Base-by-base conservation (phyloP, 2,113 vertebrate genomes). In the Malurus elegans region DNA sequence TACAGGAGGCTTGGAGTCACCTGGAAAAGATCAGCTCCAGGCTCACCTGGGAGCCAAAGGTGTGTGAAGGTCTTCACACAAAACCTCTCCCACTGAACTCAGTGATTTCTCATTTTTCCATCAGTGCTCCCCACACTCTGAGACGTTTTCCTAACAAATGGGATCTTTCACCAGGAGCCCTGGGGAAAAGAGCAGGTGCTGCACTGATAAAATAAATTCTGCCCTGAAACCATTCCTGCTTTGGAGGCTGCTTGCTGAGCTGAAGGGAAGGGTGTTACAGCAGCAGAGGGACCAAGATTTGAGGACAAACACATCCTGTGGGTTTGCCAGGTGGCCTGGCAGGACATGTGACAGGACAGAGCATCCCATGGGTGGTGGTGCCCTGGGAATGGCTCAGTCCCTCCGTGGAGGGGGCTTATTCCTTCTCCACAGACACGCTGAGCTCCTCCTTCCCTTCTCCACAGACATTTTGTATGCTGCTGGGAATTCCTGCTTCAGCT, bases 351-450 rank as follows among this genome's bases (percentile, higher is more conserved):
- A 21, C 24, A 50, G n/a, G 36, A 16, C 57, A 71, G n/a, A 87
- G 70, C 56, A 58, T 13, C 73, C 67, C 51, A 23, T 16, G 38
- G 18, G 18, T 24, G 40, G 19, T 42, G 81, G 31, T n/a, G 36
- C 18, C 64, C 47, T 32, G 14, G 48, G 57, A 66, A 36, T 1
- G 1, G 44, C 53, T 78, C 64, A 12, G 40, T 5, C 8, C 47
- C 45, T 42, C 32, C 14, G 4, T 0, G 0, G 26, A 80, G 28
- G 47, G 58, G 80, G 25, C 14, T 0, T 0, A 0, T 66, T 72
- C 45, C 62, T 64, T 40, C 74, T 45, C 65, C 4, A 79, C 12
- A 31, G 5, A 16, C 9, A 26, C 29, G 44, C 24, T 4, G 32
- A 47, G 21, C 29, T 71, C 18, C 48, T 84, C 44, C 1, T 21